Percentiles rank a stretch among this genome's conserved stretches.
Evolutionary conservation across 2,888 invertebrate genomes (phyloP).

Genomic region (Flexamia atlantica): DNA sequence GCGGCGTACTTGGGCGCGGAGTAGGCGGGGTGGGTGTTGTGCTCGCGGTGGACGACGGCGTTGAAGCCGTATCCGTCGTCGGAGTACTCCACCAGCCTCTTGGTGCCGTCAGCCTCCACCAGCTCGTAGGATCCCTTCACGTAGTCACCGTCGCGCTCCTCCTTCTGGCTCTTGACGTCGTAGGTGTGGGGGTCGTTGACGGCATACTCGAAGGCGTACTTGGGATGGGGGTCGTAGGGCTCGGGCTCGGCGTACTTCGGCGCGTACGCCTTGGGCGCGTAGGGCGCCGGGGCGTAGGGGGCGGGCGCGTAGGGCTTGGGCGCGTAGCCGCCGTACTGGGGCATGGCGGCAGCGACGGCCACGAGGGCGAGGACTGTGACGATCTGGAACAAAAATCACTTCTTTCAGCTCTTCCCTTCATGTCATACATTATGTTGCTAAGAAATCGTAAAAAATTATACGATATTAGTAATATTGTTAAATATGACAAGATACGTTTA

Average conservation of each 20-base stretch:
- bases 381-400: conserved; percentile 64
- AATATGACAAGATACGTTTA: too few relatives aligned
- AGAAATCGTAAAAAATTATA: too few relatives aligned
- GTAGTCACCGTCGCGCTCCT: conserved; percentile 69
- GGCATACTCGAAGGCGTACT: conserved; percentile 63
- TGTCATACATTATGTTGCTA: too few relatives aligned
- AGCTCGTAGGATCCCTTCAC: conserved; percentile 70
- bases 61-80: conserved; percentile 68
- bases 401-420: too few relatives aligned
- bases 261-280: not conserved
- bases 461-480: too few relatives aligned
- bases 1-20: conserved; percentile 57
- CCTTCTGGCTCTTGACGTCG: conserved; percentile 70
- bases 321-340: conserved; percentile 49
- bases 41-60: conserved; percentile 59
- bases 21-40: conserved; percentile 59
- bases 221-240: conserved; percentile 59
- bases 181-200: conserved; percentile 70
- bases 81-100: conserved; percentile 67
- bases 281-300: conserved; percentile 21
- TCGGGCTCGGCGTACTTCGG: conserved; percentile 52
- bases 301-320: conserved; percentile 36
- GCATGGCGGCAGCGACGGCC: conserved; percentile 70
- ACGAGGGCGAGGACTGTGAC: conserved; percentile 68
- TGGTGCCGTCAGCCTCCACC: conserved; percentile 63